Percentiles rank a stretch among this genome's conserved stretches.
phyloP scores from a whole-genome alignment of 2,113 vertebrate species.

The Heterocephalus glaber region DNA sequence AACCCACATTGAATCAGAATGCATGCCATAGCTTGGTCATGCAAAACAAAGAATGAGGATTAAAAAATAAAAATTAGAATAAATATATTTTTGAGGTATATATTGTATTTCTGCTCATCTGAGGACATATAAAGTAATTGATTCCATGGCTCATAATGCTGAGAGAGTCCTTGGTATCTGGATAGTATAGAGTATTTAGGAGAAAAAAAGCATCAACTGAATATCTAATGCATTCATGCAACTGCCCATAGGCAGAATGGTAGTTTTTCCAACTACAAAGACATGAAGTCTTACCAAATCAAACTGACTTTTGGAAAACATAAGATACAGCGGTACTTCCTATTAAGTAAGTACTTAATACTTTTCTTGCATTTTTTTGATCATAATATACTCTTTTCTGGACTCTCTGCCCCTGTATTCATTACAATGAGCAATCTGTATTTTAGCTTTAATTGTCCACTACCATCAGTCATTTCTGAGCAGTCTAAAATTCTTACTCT shows the following conservation, averaged over 20 bases:
- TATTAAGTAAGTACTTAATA: not conserved
- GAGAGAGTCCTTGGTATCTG: not conserved
- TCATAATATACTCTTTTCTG: not conserved
- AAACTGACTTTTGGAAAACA: not conserved
- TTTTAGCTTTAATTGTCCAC: not conserved
- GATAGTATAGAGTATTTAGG: not conserved
- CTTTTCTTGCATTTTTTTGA: not conserved
- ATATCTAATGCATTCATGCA: not conserved
- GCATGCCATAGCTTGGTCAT: not conserved
- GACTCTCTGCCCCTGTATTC: not conserved
- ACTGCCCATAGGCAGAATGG: not conserved
- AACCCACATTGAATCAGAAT: not conserved
- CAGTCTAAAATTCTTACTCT: not conserved
- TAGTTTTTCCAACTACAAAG: constrained; percentile 38
- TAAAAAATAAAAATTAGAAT: not conserved
- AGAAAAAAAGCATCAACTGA: not conserved
- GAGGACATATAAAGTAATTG: not conserved
- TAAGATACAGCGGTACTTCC: not conserved
- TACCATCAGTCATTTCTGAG: not conserved
- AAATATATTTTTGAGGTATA: not conserved
- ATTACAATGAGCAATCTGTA: not conserved
- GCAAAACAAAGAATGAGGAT: not conserved
- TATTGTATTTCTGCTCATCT: not conserved
- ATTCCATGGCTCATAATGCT: not conserved
- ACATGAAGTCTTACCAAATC: not conserved